phyloP scores from a whole-genome alignment of 1,140 invertebrate genomes.

The Bombus affinis region DNA sequence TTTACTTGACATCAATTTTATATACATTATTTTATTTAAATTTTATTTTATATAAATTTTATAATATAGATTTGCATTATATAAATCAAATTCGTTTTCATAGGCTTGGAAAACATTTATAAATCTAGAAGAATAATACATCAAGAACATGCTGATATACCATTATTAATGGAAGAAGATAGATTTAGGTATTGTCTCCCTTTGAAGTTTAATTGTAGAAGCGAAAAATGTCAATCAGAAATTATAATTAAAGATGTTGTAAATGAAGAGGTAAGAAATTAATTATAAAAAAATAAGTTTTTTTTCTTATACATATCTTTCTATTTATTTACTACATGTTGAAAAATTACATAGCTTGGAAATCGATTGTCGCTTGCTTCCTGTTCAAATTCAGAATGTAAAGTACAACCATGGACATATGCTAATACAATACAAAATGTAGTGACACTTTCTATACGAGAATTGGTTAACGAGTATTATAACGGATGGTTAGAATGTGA shows the following conservation, averaged over 20 bases:
- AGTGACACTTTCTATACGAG: constrained; percentile 86
- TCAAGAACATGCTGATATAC: constrained; percentile 82
- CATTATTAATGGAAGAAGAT: constrained; percentile 86
- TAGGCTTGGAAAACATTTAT: constrained; percentile 81
- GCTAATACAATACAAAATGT: constrained; percentile 88
- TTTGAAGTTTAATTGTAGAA: constrained; percentile 86
- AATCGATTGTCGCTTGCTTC: constrained; percentile 83
- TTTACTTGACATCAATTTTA: not conserved
- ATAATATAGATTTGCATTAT: not conserved
- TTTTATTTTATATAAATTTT: not conserved
- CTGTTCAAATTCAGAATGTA: constrained; percentile 88
- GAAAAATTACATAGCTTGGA: constrained; percentile 60
- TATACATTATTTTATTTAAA: not conserved
- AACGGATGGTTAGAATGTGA: constrained; percentile 92
- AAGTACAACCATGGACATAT: constrained; percentile 85
- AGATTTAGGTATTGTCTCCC: constrained; percentile 90
- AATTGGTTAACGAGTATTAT: constrained; percentile 90
- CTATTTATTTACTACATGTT: not conserved
- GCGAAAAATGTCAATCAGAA: constrained; percentile 84
- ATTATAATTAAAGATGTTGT: constrained; percentile 78
- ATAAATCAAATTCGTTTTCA: constrained; percentile 72
- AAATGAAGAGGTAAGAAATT: constrained; percentile 67
- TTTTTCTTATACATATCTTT: constrained; percentile 27
- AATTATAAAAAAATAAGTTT: not conserved
- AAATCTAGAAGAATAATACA: constrained; percentile 81